Percentiles rank a stretch among this genome's conserved stretches.
phyloP scores from a whole-genome alignment of 1,140 invertebrate genomes.

The Trinorchestia longiramus region DNA sequence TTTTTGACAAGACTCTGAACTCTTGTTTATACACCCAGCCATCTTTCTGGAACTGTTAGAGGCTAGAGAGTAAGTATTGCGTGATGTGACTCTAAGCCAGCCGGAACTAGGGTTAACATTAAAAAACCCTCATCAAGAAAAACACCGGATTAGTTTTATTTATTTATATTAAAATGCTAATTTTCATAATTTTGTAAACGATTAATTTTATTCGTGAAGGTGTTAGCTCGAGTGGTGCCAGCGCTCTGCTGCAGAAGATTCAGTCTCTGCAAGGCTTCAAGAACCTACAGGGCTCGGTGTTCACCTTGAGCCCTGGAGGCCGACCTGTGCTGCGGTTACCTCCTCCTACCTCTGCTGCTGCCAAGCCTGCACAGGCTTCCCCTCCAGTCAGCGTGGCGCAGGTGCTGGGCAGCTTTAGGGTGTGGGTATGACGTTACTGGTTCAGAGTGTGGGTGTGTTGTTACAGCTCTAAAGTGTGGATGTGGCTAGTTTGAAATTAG shows the following conservation, averaged over 20 bases:
- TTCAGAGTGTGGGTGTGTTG: not conserved
- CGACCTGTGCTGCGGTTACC: slow-evolving; percentile 64
- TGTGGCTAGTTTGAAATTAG: too few relatives aligned
- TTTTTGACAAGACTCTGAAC: too few relatives aligned
- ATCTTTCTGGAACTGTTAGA: not conserved
- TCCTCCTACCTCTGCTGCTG: slow-evolving; percentile 35
- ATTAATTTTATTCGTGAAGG: slow-evolving; percentile 68
- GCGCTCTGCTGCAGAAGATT: slow-evolving; percentile 62
- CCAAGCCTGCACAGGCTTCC: not conserved
- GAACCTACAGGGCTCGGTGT: slow-evolving; percentile 64
- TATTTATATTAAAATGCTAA: too few relatives aligned
- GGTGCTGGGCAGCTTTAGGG: not conserved
- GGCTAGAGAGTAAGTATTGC: not conserved
- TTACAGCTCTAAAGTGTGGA: not conserved
- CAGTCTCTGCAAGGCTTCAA: slow-evolving; percentile 63
- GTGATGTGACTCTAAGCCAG: not conserved
- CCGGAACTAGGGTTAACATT: too few relatives aligned
- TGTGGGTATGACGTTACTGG: not conserved
- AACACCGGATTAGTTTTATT: too few relatives aligned
- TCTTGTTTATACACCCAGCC: not conserved
- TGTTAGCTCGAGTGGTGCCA: slow-evolving; percentile 67
- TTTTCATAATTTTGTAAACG: too few relatives aligned
- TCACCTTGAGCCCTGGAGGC: slow-evolving; percentile 65
- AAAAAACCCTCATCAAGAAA: too few relatives aligned
- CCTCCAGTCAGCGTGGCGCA: not conserved